Conservation (phyloP, 2,888 invertebrate genomes). For the Xanthia icteritia region DNA sequence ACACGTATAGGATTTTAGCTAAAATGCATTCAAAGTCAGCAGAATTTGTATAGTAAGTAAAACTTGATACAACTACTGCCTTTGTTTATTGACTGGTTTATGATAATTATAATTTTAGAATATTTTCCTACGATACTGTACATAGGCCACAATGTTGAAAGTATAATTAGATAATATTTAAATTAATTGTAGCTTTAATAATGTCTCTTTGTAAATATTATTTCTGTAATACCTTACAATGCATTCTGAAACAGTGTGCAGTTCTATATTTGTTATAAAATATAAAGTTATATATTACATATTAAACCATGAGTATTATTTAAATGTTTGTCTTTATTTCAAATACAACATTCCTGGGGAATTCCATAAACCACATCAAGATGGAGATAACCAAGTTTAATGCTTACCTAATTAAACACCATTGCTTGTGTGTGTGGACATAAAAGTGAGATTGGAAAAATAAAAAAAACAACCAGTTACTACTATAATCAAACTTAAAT, state of each 20-base stretch:
- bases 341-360: not conserved
- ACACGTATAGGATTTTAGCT: conserved; percentile 61
- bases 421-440: too few species aligned
- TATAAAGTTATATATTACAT: conserved; percentile 86
- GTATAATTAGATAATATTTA: conserved; percentile 79
- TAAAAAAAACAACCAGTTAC: not conserved
- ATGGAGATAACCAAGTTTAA: too few species aligned
- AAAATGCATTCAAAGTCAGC: conserved; percentile 54
- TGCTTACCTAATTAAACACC: not conserved
- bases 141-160: conserved; percentile 65
- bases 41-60: conserved; percentile 66
- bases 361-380: not conserved
- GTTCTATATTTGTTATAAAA: conserved; percentile 90
- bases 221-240: conserved; percentile 78
- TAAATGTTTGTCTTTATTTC: conserved; percentile 53
- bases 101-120: conserved; percentile 72
- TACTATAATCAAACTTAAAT: conserved; percentile 10
- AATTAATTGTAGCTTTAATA: conserved; percentile 82
- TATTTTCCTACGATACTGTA: conserved; percentile 69
- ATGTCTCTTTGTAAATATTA: conserved; percentile 85
- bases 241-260: conserved; percentile 82
- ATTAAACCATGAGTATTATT: conserved; percentile 70
- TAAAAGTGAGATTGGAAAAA: too few species aligned
- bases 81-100: conserved; percentile 84
- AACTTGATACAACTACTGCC: conserved; percentile 83